phyloP scores from a whole-genome alignment of 2,888 invertebrate species.

The Seladonia tumulorum region DNA sequence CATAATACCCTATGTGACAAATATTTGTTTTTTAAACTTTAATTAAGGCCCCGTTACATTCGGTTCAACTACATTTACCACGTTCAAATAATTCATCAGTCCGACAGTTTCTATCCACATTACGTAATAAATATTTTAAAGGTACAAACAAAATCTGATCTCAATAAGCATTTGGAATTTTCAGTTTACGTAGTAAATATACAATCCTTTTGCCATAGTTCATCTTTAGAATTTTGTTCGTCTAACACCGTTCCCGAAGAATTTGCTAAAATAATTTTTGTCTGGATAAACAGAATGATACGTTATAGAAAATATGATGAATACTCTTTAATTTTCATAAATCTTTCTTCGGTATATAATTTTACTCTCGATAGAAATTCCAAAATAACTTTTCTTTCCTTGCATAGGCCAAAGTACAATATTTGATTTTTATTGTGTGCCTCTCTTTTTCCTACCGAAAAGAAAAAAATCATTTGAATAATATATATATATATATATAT shows the following conservation, averaged over 20 bases:
- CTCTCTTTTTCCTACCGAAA: conserved; percentile 30
- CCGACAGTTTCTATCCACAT: conserved; percentile 57
- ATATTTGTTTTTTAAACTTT: conserved; percentile 62
- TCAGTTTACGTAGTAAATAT: conserved; percentile 15
- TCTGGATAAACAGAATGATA: conserved; percentile 15
- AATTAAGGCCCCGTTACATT: conserved; percentile 73
- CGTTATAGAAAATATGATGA: conserved; percentile 28
- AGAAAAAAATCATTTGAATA: conserved; percentile 47
- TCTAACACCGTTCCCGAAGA: conserved; percentile 7
- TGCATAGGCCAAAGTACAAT: conserved; percentile 46
- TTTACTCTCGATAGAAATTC: conserved; percentile 48
- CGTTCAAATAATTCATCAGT: conserved; percentile 62
- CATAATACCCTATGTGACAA: conserved; percentile 69
- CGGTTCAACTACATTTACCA: conserved; percentile 67
- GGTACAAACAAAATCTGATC: conserved; percentile 51
- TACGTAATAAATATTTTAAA: conserved; percentile 52
- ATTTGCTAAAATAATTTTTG: conserved; percentile 29
- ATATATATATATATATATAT: not conserved
- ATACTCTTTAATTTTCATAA: conserved; percentile 11
- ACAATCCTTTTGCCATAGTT: conserved; percentile 31
- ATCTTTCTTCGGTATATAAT: conserved; percentile 14
- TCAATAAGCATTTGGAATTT: conserved; percentile 47
- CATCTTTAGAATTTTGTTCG: conserved; percentile 23
- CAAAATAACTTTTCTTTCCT: conserved; percentile 53
- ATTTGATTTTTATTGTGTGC: conserved; percentile 39